Evolutionary conservation across 37 sponge, comb jelly and placozoan genomes (phyloP), one percentile per base, ranked within the genome.

Genomic region (Lycopodina hypogea): DNA sequence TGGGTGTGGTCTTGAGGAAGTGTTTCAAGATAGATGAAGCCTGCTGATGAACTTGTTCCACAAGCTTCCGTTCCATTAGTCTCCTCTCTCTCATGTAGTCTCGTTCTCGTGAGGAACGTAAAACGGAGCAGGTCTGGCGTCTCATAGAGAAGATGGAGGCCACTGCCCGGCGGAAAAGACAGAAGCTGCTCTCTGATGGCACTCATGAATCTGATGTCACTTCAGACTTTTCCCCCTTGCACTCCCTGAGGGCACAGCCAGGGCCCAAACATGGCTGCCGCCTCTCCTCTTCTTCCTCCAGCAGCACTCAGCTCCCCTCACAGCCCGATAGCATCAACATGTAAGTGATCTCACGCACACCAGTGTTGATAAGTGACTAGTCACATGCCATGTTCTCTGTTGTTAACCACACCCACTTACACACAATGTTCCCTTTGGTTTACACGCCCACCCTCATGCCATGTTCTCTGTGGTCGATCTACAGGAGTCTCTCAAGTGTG

Each of bases 101-200:
- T 66, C 67, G 76, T 73, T 77, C 90, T 14, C 71, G 92, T 42
- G 92, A 92, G 63, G 92, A 92, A 56, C 66, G 92, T n/a, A 92
- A 92, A 70, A 74, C 83, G 32, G 92, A 92, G 57, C 78, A 68
- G 24, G 81, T 86, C 17, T 74, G 84, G 74, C 80, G 81, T 64
- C 41, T 92, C 78, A 72, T 92, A 38, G 84, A 87, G 84, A 87
- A 78, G 69, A 79, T 92, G 92, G 92, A 92, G 79, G 89, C 89
- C 30, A 84, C 64, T 29, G 39, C 56, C 33, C 74, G 66, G 33
- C 32, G 65, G 71, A 78, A 57, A 32, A 74, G 66, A 58, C 80
- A 86, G 23, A 75, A 86, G 23, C 69, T 78, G 9, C 51, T 72
- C 23, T 86, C 86, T 39, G 86, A 86, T 38, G 61, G 84, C 8